Conservation (phyloP, 2,888 invertebrate species). For the Acleris cristana region DNA sequence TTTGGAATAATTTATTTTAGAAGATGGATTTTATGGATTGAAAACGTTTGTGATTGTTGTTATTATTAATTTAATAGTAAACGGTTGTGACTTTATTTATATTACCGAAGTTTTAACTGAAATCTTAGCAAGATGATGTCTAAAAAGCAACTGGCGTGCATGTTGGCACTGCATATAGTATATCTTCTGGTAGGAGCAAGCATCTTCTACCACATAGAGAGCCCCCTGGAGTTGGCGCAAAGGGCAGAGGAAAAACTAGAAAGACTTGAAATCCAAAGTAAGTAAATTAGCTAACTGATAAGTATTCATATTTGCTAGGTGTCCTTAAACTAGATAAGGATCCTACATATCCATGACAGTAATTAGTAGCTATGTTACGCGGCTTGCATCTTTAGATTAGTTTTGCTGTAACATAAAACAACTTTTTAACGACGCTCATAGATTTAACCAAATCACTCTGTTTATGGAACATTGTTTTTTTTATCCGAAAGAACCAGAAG, state of each 20-base stretch:
- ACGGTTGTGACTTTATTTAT: constrained; percentile 39
- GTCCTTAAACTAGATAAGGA: constrained; percentile 33
- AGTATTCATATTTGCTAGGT: constrained; percentile 41
- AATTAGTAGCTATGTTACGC: constrained; percentile 19
- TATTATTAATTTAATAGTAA: constrained; percentile 20
- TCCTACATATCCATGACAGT: constrained; percentile 28
- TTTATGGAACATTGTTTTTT: not conserved
- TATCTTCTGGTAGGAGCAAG: constrained; percentile 93
- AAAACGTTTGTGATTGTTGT: constrained; percentile 30
- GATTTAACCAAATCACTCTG: not conserved
- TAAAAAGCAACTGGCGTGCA: constrained; percentile 90
- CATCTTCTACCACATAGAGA: constrained; percentile 93
- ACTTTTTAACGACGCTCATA: not conserved
- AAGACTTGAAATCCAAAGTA: constrained; percentile 88
- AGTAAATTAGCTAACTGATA: constrained; percentile 55
- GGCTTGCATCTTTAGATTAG: constrained; percentile 7
- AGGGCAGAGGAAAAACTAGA: constrained; percentile 84
- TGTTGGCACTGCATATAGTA: constrained; percentile 89
- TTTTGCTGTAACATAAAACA: not conserved
- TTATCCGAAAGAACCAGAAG: no score
- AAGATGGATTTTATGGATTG: constrained; percentile 34
- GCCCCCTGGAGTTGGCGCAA: constrained; percentile 86
- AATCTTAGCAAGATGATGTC: constrained; percentile 87
- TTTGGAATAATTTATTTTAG: constrained; percentile 1
- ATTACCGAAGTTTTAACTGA: constrained; percentile 42